Percentiles rank a stretch among this genome's conserved stretches.
phyloP scores from a whole-genome alignment of 2,113 vertebrate genomes.

The Myrmecophaga tridactyla region DNA sequence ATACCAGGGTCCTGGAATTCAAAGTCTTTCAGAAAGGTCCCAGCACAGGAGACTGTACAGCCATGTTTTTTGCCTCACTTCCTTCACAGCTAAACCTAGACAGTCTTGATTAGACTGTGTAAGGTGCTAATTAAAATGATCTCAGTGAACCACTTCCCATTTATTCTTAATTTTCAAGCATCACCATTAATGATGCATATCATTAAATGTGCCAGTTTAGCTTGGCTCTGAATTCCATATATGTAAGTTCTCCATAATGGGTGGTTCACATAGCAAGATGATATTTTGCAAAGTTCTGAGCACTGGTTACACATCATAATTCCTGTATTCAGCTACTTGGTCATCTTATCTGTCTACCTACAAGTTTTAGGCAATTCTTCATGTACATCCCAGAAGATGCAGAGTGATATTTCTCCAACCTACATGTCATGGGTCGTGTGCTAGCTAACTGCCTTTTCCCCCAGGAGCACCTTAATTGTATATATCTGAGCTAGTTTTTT shows the following conservation, averaged over 20 bases:
- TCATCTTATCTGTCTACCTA: not conserved
- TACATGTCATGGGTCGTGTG: not conserved
- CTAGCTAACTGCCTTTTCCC: not conserved
- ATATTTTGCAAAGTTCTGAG: conserved; percentile 17
- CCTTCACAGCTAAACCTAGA: not conserved
- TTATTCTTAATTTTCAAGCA: conserved; percentile 36
- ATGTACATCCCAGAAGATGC: not conserved
- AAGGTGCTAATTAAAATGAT: conserved; percentile 66
- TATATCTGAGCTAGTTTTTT: conserved; percentile 15
- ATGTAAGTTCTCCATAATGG: not conserved
- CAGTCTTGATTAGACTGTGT: conserved; percentile 17
- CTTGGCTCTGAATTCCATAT: conserved; percentile 30
- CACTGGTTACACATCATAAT: not conserved
- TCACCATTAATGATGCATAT: not conserved
- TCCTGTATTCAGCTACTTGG: not conserved
- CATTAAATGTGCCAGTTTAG: conserved; percentile 53
- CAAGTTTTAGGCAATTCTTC: not conserved
- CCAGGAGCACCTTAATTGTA: not conserved
- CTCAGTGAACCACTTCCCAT: not conserved
- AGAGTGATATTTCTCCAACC: not conserved
- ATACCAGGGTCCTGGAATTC: not conserved
- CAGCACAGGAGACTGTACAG: not conserved
- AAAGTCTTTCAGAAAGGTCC: not conserved
- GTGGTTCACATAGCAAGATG: not conserved
- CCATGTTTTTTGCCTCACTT: not conserved